Evolutionary conservation across 2,113 vertebrate genomes (phyloP).

Genomic region (Carollia perspicillata): DNA sequence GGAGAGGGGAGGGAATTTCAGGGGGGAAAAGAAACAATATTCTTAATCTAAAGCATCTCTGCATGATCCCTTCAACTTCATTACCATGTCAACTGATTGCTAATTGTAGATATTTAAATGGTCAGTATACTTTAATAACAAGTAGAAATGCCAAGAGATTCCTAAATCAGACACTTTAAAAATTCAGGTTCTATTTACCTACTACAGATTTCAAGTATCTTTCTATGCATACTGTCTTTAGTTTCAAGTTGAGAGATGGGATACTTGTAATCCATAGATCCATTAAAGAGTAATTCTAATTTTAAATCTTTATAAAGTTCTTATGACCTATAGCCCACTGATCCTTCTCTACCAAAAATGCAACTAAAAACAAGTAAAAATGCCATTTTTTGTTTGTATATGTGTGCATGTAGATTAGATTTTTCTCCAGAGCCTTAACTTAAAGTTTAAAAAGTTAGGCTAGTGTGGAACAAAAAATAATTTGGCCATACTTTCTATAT

Average conservation of each 20-base stretch:
- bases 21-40: background rate
- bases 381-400: background rate
- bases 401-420: background rate
- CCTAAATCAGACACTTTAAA: constrained; percentile 15
- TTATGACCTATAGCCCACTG: background rate
- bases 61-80: background rate
- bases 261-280: background rate
- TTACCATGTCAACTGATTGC: background rate
- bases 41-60: background rate
- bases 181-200: background rate
- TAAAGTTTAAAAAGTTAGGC: background rate
- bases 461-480: background rate
- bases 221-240: background rate
- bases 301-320: background rate
- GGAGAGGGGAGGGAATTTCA: too few relatives aligned
- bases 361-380: background rate
- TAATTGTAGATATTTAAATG: constrained; percentile 21
- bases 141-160: background rate
- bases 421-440: background rate
- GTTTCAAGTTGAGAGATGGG: background rate
- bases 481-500: constrained; percentile 2
- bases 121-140: background rate
- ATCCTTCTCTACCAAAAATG: background rate
- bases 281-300: background rate
- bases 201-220: background rate